Evolutionary conservation across 30 jellyfish, hydroid and myxozoan species (phyloP).

Genomic region (Turritopsis rubra): DNA sequence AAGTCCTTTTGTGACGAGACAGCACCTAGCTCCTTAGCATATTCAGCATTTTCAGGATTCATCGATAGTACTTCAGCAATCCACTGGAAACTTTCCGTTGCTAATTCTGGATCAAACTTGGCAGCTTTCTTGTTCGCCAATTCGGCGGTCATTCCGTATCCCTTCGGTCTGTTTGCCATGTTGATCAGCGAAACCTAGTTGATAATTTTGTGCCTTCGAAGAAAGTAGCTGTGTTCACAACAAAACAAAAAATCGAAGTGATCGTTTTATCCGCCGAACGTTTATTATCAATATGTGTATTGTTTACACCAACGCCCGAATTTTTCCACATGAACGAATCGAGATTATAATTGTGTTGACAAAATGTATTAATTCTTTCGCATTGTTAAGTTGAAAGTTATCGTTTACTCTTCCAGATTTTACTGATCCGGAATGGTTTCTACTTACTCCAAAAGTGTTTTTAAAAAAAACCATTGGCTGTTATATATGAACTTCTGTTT

Average conservation of each 20-base stretch:
- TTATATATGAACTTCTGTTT: too few species aligned
- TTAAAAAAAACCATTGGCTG: too few species aligned
- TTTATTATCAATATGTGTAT: neutral
- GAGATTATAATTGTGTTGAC: neutral
- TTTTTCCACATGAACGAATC: conserved; percentile 3
- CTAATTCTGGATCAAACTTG: conserved; percentile 60
- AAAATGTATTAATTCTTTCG: neutral
- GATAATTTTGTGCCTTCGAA: neutral
- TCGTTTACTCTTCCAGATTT: neutral
- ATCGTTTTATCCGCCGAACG: neutral
- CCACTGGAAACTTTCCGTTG: conserved; percentile 79
- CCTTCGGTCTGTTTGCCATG: conserved; percentile 54
- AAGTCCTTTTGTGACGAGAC: conserved; percentile 36
- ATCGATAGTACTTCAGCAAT: conserved; percentile 49
- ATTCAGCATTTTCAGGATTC: conserved; percentile 17
- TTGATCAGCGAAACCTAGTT: neutral
- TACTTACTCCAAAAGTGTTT: too few species aligned
- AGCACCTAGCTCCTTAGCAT: neutral
- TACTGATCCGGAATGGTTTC: neutral
- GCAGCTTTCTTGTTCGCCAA: conserved; percentile 40
- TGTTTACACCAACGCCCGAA: conserved; percentile 23
- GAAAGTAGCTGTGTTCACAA: neutral
- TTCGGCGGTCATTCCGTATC: conserved; percentile 50
- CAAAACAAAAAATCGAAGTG: neutral
- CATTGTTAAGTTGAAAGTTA: neutral